Evolutionary conservation across 2,888 invertebrate species (phyloP).

Genomic region (Leptinotarsa tumamoca): DNA sequence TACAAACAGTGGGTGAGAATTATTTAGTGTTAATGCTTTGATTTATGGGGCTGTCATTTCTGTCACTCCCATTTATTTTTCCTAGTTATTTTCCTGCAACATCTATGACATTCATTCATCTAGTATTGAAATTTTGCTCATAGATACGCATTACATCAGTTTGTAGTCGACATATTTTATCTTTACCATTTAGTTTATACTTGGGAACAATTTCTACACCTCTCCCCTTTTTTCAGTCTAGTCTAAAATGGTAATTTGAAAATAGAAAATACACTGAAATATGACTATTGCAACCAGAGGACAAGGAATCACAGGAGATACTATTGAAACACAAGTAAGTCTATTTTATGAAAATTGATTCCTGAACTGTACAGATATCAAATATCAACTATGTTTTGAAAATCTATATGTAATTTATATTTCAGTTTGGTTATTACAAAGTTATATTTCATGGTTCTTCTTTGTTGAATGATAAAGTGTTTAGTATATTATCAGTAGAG

Average conservation of each 20-base stretch:
- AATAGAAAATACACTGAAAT: slow-evolving; percentile 61
- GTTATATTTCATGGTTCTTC: background rate
- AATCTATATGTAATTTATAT: too few species aligned
- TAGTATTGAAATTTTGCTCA: slow-evolving; percentile 4
- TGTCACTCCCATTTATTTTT: slow-evolving; percentile 66
- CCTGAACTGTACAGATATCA: background rate
- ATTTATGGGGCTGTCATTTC: slow-evolving; percentile 57
- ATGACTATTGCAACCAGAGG: slow-evolving; percentile 76
- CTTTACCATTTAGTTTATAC: background rate
- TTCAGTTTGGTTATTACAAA: background rate
- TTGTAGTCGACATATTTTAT: slow-evolving; percentile 8
- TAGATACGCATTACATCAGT: slow-evolving; percentile 17
- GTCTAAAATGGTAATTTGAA: slow-evolving; percentile 60
- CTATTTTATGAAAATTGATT: background rate
- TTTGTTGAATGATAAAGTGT: too few species aligned
- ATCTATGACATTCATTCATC: slow-evolving; percentile 40
- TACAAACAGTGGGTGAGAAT: slow-evolving; percentile 52
- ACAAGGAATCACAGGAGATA: slow-evolving; percentile 72
- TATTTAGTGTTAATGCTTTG: slow-evolving; percentile 36
- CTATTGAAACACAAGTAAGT: slow-evolving; percentile 67
- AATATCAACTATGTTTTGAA: background rate
- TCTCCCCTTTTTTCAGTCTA: slow-evolving; percentile 50
- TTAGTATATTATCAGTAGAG: too few species aligned
- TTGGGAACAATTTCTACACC: slow-evolving; percentile 1
- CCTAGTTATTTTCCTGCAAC: slow-evolving; percentile 36